A percentile compares a stretch with the other conserved stretches of the same genome.
These are phyloP conservation scores for Cavia porcellus DNA, from an alignment of 2,113 vertebrate species.

Conservation along the genomic window DNA sequence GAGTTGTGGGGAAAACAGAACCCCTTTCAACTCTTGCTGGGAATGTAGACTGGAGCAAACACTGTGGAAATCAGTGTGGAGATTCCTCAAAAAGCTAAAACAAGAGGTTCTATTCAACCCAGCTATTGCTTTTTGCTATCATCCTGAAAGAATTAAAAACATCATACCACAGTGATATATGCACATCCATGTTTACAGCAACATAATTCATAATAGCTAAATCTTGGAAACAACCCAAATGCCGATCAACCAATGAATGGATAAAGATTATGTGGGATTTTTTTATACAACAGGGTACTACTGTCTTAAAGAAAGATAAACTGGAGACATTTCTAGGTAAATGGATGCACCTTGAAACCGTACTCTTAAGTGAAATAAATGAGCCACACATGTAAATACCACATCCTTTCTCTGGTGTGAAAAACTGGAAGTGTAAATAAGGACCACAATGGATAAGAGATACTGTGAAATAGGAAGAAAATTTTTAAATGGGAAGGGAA, in stretches of 20 bases:
- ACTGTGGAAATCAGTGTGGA: not conserved
- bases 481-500: not conserved
- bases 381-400: not conserved
- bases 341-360: not conserved
- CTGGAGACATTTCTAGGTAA: not conserved
- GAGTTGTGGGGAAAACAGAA: not conserved
- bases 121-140: not conserved
- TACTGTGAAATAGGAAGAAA: not conserved
- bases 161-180: not conserved
- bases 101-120: not conserved
- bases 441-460: not conserved
- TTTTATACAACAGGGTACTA: not conserved
- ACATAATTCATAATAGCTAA: not conserved
- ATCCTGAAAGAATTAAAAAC: not conserved
- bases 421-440: not conserved
- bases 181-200: not conserved
- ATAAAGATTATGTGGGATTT: not conserved
- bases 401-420: not conserved
- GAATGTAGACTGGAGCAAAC: not conserved
- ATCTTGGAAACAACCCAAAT: not conserved
- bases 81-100: not conserved
- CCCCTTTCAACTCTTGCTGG: not conserved
- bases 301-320: not conserved
- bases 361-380: not conserved
- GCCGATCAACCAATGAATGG: not conserved